A percentile compares a stretch with the other conserved stretches of the same genome.
These are phyloP conservation scores for Hemithea aestivaria DNA, from an alignment of 2,888 invertebrate genomes.

Conservation along the genomic window DNA sequence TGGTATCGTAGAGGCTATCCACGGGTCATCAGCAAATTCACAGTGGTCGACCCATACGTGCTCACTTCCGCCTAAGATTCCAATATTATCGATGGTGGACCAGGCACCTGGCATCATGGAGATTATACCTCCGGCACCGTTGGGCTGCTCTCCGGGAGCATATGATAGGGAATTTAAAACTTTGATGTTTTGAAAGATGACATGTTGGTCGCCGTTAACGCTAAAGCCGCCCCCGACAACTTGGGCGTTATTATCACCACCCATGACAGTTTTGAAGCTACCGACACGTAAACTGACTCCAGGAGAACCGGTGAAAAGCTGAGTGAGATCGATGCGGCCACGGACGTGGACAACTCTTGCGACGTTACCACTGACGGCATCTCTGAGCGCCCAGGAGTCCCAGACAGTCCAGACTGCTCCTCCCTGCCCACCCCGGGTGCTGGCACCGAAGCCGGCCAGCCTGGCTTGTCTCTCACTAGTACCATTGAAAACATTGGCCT, in stretches of 20 bases:
- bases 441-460: too few relatives aligned
- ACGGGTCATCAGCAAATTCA: conserved; percentile 17
- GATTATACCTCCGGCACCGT: conserved; percentile 12
- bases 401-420: conserved; percentile 12
- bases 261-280: conserved; percentile 7
- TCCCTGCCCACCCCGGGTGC: conserved; percentile 12
- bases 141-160: conserved; percentile 12
- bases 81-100: conserved; percentile 7
- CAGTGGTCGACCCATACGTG: conserved; percentile 15
- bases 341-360: conserved; percentile 5
- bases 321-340: conserved; percentile 8
- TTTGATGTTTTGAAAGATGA: conserved; percentile 10
- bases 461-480: too few relatives aligned
- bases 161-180: conserved; percentile 10
- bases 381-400: conserved; percentile 14
- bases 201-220: not conserved
- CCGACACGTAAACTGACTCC: conserved; percentile 5
- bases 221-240: conserved; percentile 11
- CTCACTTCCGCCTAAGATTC: not conserved
- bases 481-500: too few relatives aligned
- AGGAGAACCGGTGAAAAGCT: conserved; percentile 9
- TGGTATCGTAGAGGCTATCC: conserved; percentile 3
- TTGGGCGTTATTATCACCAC: conserved; percentile 7
- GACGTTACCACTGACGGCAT: conserved; percentile 1
- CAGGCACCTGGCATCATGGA: conserved; percentile 1